Base-by-base conservation (phyloP, 2,888 invertebrate species). In the Gortyna flavago region DNA sequence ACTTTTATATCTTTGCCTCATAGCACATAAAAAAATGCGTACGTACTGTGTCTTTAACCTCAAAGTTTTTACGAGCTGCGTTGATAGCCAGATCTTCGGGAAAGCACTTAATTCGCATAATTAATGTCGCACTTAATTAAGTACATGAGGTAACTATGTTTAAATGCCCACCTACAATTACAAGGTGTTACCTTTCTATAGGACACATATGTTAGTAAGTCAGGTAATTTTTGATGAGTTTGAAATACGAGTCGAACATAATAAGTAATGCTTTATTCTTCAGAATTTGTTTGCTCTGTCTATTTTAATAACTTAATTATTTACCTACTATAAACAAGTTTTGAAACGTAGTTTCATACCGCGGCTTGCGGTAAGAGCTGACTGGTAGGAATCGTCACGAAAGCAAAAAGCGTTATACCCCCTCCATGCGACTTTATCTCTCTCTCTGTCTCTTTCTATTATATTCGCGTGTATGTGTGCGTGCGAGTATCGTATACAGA, bases 51-150 rank as follows among this genome's bases (percentile, higher is more conserved):
- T 65, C 62, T 81, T 81, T 75, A 83, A 80, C 83, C 75, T 79
- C 70, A 71, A 79, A 75, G 51, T 77, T 84, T 85, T 87, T 81
- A 87, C 72, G 79, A 73, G 74, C 54, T 4, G n/a, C 70, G 76
- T 84, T 86, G 76, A 81, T 78, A 48, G 72, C 61, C 67, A 32
- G 35, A 75, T 72, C 79, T 73, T 80, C 64, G 64, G 74, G 38
- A 68, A 67, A 51, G 35, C 69, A 72, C 65, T 80, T 78, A 81
- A 77, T 61, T 73, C 61, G 41, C 72, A 32, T 77, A 79, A 70
- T 79, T 85, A 87, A 76, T 54, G 72, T 78, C 51, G 4, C 71
- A 80, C 71, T 72, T 80, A 76, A 85, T 85, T 77, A 80, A 67
- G 73, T 75, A 54, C 4, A 61, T 48, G 35, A 59, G 8, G 35